A percentile compares a stretch with the other conserved stretches of the same genome.
These are phyloP conservation scores for Automeris io DNA, from an alignment of 2,888 invertebrate genomes.

Conservation along the genomic window DNA sequence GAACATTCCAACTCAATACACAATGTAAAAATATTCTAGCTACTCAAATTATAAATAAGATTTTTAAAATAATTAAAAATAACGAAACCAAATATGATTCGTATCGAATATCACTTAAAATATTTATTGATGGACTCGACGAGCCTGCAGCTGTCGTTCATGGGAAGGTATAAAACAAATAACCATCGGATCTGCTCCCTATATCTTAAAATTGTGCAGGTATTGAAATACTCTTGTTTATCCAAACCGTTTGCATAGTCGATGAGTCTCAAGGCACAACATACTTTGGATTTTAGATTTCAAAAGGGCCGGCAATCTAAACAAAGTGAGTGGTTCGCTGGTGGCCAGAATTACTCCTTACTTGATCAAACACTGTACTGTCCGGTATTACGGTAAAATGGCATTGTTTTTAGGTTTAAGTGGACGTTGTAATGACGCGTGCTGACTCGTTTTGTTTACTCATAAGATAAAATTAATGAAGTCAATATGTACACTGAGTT, in stretches of 20 bases:
- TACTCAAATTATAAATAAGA: slow-evolving; percentile 19
- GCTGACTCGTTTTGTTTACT: slow-evolving; percentile 22
- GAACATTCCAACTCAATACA: too few relatives aligned
- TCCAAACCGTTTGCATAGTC: slow-evolving; percentile 58
- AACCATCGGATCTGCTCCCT: slow-evolving; percentile 62
- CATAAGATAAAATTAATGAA: slow-evolving; percentile 1
- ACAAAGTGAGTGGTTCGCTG: slow-evolving; percentile 61
- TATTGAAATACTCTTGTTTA: slow-evolving; percentile 64
- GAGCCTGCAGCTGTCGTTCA: slow-evolving; percentile 36
- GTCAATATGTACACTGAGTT: too few relatives aligned
- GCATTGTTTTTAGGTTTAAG: slow-evolving; percentile 47
- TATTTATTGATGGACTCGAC: slow-evolving; percentile 18
- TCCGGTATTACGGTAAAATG: slow-evolving; percentile 58
- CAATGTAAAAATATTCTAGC: slow-evolving; percentile 13
- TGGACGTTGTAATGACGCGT: slow-evolving; percentile 38
- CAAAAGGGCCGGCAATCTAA: slow-evolving; percentile 69
- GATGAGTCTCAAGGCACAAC: slow-evolving; percentile 70
- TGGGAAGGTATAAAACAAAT: slow-evolving; percentile 48
- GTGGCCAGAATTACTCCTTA: slow-evolving; percentile 52
- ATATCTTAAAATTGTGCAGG: slow-evolving; percentile 68
- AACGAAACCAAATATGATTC: neutral
- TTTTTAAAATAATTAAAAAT: slow-evolving; percentile 8
- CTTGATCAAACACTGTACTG: slow-evolving; percentile 56
- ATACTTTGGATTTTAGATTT: slow-evolving; percentile 75
- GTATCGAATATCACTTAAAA: slow-evolving; percentile 3